Evolutionary conservation across 2,113 vertebrate species (phyloP).

Genomic region (Mionectes macconnelli): DNA sequence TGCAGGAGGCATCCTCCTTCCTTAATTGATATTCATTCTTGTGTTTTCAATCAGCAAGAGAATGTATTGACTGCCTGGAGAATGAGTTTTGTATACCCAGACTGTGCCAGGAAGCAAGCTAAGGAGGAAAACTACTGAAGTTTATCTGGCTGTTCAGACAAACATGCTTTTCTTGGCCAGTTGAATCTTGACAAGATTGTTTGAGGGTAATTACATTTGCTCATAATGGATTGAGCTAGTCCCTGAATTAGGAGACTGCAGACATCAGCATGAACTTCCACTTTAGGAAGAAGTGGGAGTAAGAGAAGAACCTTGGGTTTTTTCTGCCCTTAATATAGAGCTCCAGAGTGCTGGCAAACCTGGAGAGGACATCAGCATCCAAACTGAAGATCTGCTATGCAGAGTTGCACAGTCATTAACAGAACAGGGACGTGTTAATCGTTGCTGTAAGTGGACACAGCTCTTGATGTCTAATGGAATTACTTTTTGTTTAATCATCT

Average conservation of each 20-base stretch:
- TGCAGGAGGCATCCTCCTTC: not conserved
- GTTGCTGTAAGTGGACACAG: not conserved
- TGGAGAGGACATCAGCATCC: not conserved
- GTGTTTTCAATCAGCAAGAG: not conserved
- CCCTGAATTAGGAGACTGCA: not conserved
- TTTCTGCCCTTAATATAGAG: not conserved
- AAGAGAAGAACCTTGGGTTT: not conserved
- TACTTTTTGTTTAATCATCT: not conserved
- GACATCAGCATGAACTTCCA: not conserved
- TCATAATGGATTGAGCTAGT: not conserved
- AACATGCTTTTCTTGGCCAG: not conserved
- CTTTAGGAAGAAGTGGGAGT: not conserved
- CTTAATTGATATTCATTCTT: not conserved
- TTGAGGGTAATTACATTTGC: not conserved
- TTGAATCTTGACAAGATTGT: not conserved
- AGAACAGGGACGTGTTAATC: not conserved
- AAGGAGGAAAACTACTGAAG: not conserved
- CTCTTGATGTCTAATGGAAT: not conserved
- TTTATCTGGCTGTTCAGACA: not conserved
- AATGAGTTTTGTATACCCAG: not conserved
- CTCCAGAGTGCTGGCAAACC: not conserved
- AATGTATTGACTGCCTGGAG: not conserved
- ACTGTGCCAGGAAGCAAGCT: not conserved
- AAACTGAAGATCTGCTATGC: not conserved
- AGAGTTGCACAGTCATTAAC: not conserved